Percentiles rank a stretch among this genome's conserved stretches.
Conservation (phyloP, 2,113 vertebrate species). For the Mormoops blainvillei region DNA sequence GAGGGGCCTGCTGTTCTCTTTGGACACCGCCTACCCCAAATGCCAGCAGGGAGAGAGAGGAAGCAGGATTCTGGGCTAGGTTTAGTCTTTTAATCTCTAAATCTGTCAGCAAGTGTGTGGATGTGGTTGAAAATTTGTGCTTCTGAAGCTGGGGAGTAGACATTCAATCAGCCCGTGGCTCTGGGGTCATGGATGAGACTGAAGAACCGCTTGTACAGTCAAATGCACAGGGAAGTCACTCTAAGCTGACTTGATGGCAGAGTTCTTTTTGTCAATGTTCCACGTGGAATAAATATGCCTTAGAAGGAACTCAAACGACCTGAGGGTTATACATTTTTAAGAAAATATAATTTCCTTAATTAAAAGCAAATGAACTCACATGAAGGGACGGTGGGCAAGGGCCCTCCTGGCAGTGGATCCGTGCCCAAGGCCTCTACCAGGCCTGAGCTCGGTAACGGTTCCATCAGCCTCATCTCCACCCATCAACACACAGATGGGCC, state of each 20-base stretch:
- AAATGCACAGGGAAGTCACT: not conserved
- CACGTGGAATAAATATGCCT: not conserved
- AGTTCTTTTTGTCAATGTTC: not conserved
- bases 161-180: not conserved
- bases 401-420: not conserved
- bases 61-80: not conserved
- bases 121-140: not conserved
- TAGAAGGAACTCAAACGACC: not conserved
- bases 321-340: not conserved
- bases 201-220: not conserved
- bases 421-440: fast-evolving
- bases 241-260: not conserved
- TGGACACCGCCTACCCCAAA: fast-evolving
- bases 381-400: not conserved
- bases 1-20: not conserved
- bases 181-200: not conserved
- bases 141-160: not conserved
- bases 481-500: not conserved
- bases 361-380: not conserved
- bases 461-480: not conserved
- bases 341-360: not conserved
- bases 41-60: not conserved
- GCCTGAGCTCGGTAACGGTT: not conserved
- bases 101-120: not conserved
- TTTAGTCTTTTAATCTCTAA: not conserved